phyloP scores from a whole-genome alignment of 2,888 invertebrate genomes.

The Agrotis exclamationis region DNA sequence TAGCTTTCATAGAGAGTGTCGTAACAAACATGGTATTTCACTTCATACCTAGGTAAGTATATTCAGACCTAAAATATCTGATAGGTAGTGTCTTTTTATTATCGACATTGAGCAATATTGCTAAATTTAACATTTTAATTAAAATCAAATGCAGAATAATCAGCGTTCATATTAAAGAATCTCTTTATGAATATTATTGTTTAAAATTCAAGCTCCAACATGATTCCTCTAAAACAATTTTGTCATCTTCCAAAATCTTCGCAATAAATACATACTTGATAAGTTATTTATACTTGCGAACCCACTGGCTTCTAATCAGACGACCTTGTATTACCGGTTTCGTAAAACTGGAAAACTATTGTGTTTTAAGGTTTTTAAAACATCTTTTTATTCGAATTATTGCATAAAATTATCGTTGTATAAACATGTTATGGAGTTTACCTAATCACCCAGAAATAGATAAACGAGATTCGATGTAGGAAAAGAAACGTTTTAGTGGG shows the following conservation, averaged over 20 bases:
- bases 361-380: conserved; percentile 55
- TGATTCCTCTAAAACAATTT: conserved; percentile 7
- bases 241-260: conserved; percentile 32
- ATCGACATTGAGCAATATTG: not conserved
- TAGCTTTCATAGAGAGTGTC: conserved; percentile 2
- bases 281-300: conserved; percentile 43
- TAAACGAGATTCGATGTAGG: conserved; percentile 17
- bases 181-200: not conserved
- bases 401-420: conserved; percentile 65
- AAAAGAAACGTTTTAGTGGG: conserved; percentile 5
- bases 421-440: conserved; percentile 52
- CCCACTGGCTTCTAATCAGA: conserved; percentile 44
- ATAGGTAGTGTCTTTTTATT: conserved; percentile 32
- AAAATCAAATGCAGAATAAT: conserved; percentile 4
- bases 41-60: conserved; percentile 5
- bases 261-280: conserved; percentile 34
- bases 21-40: conserved; percentile 1
- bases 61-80: conserved; percentile 3
- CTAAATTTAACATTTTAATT: conserved; percentile 1
- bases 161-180: not conserved
- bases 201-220: not conserved
- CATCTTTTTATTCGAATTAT: conserved; percentile 57
- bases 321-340: conserved; percentile 63
- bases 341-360: conserved; percentile 63
- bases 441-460: conserved; percentile 52